Evolutionary conservation across 1,140 invertebrate species (phyloP), one percentile per base, ranked within the genome.

Genomic region (Aphelenchoides fujianensis): DNA sequence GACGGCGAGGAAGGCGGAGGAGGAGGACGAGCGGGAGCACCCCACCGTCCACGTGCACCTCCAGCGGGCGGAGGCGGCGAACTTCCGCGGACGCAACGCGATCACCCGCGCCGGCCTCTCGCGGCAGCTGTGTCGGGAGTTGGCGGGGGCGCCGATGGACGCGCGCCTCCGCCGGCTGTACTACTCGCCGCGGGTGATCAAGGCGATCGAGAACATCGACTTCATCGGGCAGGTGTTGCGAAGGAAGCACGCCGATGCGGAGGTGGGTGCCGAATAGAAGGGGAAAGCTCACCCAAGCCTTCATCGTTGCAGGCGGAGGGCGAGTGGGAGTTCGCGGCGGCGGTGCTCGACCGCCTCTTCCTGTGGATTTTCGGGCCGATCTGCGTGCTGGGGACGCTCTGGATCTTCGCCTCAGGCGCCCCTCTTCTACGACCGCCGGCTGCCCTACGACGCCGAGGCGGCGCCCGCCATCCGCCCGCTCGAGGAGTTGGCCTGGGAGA

Each of bases 301-400:
- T n/a, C n/a, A n/a, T n/a, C n/a, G n/a, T n/a, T 59, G 7, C 32
- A 66, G 63, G 31, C 32, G 12, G 63, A 66, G 53, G 77, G 86
- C 54, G 95, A 98, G 87, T 98, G 95, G 95, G 96, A 97, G 85
- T 98, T 97, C 87, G 94, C 97, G 62, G 95, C 57, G 19, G 62
- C 62, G 2, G 59, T 70, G 63, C 23, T 70, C 16, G 57, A 68
- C 19, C 62, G 62, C 80, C 89, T 98, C 78, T 98, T 98, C 87
- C 89, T 98, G 61, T 96, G 92, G 90, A 90, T 95, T 80, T 98
- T 98, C 87, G 92, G 94, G 80, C 88, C 93, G 77, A 92, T 93
- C 71, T 97, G 94, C 86, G 78, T 79, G 34, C 61, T 74, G 3
- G 77, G 77, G 48, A 87, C 86, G 31, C 80, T 86, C 36, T 82